Evolutionary conservation across 2,888 invertebrate genomes (phyloP), one percentile per base, ranked within the genome.

Genomic region (Tricholauxania praeusta): DNA sequence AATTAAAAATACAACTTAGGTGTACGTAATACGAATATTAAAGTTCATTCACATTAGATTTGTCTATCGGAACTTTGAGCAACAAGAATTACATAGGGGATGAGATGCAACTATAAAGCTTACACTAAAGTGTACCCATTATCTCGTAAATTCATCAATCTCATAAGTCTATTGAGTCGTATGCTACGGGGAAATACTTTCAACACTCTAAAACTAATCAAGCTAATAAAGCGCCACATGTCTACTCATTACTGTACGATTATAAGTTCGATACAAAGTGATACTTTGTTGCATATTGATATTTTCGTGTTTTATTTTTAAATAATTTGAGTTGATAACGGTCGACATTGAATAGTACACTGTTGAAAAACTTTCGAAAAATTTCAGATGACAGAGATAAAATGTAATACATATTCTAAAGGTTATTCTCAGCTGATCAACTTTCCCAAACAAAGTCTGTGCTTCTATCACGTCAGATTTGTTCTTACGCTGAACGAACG

Each of bases 201-300:
- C 28, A 65, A 65, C n/a, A 79, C 73, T 77, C 84, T 83, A 83
- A 62, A 83, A 83, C 84, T 83, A 84, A 83, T 83, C 81, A 83
- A 83, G n/a, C 83, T 83, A 84, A 84, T 82, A 82, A 75, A 82
- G 83, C 82, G 82, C 82, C 82, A 81, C 83, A 82, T 83, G 80
- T 78, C 82, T 84, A 81, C 80, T 83, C 83, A 77, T 79, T 80
- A 10, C 1, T 39, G 0, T 6, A 39, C 8, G 39, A 39, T 10
- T 39, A 39, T 39, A 39, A 28, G 28, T 28, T 28, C 39, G 39
- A 82, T 83, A 83, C 82, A 84, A 82, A 82, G 82, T 84, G 78
- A 79, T 12, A 19, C 22, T 70, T 22, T 66, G 66, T 73, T 70
- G 4, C 12, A 57, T 57, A 39, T 39, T 39, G 17, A 28, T 60